Evolutionary conservation across 2,888 invertebrate genomes (phyloP).

Genomic region (Drymonia ruficornis): DNA sequence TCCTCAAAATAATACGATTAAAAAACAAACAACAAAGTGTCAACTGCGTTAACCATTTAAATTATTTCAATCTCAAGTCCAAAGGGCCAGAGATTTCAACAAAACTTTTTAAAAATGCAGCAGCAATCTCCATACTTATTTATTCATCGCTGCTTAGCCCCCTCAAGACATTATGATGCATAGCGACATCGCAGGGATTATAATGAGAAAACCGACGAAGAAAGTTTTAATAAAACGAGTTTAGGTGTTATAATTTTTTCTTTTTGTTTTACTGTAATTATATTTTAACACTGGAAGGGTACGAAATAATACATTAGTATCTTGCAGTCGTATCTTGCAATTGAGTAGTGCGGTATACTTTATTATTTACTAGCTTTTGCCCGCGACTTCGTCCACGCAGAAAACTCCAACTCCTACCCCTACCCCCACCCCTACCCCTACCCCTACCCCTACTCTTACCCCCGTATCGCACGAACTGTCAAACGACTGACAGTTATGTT

Average conservation of each 20-base stretch:
- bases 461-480: too few relatives aligned
- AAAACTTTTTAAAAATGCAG: conserved; percentile 1
- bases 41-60: background rate
- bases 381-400: too few relatives aligned
- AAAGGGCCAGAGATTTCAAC: background rate
- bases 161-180: conserved; percentile 3
- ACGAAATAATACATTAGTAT: too few relatives aligned
- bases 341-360: too few relatives aligned
- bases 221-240: background rate
- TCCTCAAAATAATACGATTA: too few relatives aligned
- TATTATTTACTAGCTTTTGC: too few relatives aligned
- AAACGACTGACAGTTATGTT: too few relatives aligned
- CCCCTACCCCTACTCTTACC: too few relatives aligned
- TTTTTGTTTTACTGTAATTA: background rate
- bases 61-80: background rate
- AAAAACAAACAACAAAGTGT: background rate
- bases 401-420: too few relatives aligned
- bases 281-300: background rate
- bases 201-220: background rate
- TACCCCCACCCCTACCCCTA: too few relatives aligned
- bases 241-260: background rate
- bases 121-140: conserved; percentile 2
- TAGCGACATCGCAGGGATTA: background rate
- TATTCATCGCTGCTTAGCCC: conserved; percentile 2
- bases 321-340: too few relatives aligned